Base-by-base conservation (phyloP, 1,140 invertebrate genomes). In the Meloidogyne hapla region DNA sequence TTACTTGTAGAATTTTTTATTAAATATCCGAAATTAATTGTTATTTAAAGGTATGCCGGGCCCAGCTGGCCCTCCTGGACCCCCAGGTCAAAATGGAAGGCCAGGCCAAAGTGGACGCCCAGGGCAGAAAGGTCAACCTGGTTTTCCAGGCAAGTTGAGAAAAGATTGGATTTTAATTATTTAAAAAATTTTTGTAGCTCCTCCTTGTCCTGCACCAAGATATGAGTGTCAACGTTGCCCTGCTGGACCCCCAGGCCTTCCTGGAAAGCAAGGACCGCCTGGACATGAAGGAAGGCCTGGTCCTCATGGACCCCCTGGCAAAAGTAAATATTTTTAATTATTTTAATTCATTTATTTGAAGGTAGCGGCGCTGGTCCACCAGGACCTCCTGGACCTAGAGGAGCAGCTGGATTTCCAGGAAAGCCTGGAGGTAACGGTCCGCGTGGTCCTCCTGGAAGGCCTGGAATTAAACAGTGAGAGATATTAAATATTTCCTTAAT, bases 211-310 rank as follows among this genome's bases (percentile, higher is more conserved):
- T 4, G 18, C n/a, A n/a, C 63, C 72, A 26, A 40, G 61, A 28
- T 48, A 61, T 63, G 25, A 10, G 3, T 77, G 76, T 68, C 61
- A 38, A 21, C 15, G 61, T 0, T 77, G 76, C 48, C 76, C 76
- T 42, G 74, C 80, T 38, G 82, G 82, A 23, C 25, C 67, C 5
- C 40, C 76, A 25, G 83, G 83, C 73, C 56, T 25, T 15, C 62
- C 68, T 48, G 82, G 79, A 65, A 40, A 56, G 69, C 71, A 73
- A 21, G 81, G 80, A 75, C 40, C 69, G 4, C 40, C 74, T 6
- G 82, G 82, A 68, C 70, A 70, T 0, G 18, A 67, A 23, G 82
- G 82, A 74, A 21, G 25, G 23, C 23, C 75, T 67, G 76, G 84
- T 76, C 13, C 76, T 68, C 75, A 45, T 13, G 76, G 76, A 65